These are phyloP conservation scores for Drosophila equinoxialis DNA, from an alignment of 1,140 invertebrate genomes.

Conservation along the genomic window DNA sequence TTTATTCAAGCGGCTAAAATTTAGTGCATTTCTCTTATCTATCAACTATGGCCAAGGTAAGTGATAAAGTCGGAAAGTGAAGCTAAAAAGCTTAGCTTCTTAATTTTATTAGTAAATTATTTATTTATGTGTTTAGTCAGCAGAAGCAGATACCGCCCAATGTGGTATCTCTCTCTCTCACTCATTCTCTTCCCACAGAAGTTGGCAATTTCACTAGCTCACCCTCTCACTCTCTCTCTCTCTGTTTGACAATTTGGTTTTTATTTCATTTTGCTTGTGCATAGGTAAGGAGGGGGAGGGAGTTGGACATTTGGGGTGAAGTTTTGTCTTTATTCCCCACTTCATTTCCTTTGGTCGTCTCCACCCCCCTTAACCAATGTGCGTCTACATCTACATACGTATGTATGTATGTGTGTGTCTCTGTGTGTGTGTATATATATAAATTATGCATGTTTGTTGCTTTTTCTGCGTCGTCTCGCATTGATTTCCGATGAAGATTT, in stretches of 20 bases:
- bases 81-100: slow-evolving; percentile 29
- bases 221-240: slow-evolving; percentile 6
- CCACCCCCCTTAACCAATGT: not conserved
- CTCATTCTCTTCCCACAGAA: not conserved
- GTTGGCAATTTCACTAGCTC: not conserved
- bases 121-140: slow-evolving; percentile 57
- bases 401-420: too few species aligned
- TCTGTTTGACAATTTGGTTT: slow-evolving; percentile 68
- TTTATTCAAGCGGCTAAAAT: slow-evolving; percentile 27
- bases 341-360: not conserved
- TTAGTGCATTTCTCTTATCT: slow-evolving; percentile 28
- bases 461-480: slow-evolving; percentile 42
- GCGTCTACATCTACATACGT: slow-evolving; percentile 31
- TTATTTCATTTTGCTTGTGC: slow-evolving; percentile 61
- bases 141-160: slow-evolving; percentile 2
- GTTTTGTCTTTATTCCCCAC: slow-evolving; percentile 8
- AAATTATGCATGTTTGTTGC: slow-evolving; percentile 74
- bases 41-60: slow-evolving; percentile 70
- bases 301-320: slow-evolving; percentile 11
- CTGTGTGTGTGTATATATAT: too few species aligned
- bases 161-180: not conserved
- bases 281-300: slow-evolving; percentile 10
- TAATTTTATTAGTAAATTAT: slow-evolving; percentile 76
- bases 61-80: slow-evolving; percentile 8
- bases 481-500: slow-evolving; percentile 58